Percentiles rank a stretch among this genome's conserved stretches.
phyloP scores from a whole-genome alignment of 2,888 invertebrate species.

The Cheilosia soror region DNA sequence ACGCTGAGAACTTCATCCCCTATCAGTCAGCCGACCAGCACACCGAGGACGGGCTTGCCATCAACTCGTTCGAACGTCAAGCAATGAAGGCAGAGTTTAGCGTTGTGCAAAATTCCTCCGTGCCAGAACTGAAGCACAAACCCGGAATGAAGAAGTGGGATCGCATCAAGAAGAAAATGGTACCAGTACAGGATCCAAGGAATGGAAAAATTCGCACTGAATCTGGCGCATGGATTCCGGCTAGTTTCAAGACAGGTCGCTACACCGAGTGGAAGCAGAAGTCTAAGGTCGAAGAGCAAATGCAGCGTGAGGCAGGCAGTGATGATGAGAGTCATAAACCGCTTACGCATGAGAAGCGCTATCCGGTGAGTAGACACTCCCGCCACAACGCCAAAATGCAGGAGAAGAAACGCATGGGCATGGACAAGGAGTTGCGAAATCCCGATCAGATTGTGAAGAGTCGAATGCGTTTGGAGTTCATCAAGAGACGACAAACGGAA shows the following conservation, averaged over 20 bases:
- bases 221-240: conserved; percentile 97
- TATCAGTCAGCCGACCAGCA: conserved; percentile 93
- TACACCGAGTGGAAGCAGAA: conserved; percentile 94
- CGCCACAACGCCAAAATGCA: conserved; percentile 90
- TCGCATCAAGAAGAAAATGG: conserved; percentile 97
- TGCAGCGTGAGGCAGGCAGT: conserved; percentile 80
- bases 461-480: conserved; percentile 85
- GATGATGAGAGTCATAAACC: conserved; percentile 80
- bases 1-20: conserved; percentile 94
- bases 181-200: conserved; percentile 86
- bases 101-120: conserved; percentile 91
- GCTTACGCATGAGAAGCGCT: conserved; percentile 80
- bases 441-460: conserved; percentile 92
- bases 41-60: conserved; percentile 88
- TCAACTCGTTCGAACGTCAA: conserved; percentile 92
- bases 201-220: conserved; percentile 95
- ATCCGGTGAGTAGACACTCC: conserved; percentile 89
- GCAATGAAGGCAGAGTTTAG: conserved; percentile 93
- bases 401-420: conserved; percentile 85
- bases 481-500: conserved; percentile 87
- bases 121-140: conserved; percentile 86
- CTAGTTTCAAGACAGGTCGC: conserved; percentile 95
- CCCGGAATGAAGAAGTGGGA: conserved; percentile 93
- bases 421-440: conserved; percentile 87
- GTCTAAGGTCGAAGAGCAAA: conserved; percentile 84